Evolutionary conservation across 2,888 invertebrate genomes (phyloP), one percentile per base, ranked within the genome.

Genomic region (Leptinotarsa juncta): DNA sequence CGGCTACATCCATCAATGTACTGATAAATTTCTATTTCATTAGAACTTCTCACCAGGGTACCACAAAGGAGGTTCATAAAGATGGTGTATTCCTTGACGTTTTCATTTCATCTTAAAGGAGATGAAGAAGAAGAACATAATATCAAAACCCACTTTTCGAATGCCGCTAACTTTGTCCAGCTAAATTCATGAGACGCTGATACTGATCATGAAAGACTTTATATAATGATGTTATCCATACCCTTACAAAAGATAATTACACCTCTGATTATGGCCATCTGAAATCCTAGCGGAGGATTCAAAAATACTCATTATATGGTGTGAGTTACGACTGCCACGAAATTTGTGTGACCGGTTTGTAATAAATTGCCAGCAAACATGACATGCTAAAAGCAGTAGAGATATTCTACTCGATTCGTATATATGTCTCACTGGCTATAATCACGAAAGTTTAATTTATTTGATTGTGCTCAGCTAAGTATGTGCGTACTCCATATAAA

Each of bases 331-430:
- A 75, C 75, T 69, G 72, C 69, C 62, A 68, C 71, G 67, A 53
- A 42, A 42, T 69, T 60, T 72, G 69, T 75, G 51, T 69, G 26
- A 57, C 69, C 69, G 48, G 57, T 69, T 42, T 23, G 83, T 82
- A 84, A 86, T 86, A 86, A 85, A 86, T 86, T 83, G 82, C 81
- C 79, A 81, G 75, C 80, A 81, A 82, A 86, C 84, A 85, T 84
- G 85, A 84, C 85, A 84, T 82, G 84, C 84, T 85, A 85, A 85
- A 85, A 86, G 85, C 85, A 81, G 76, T 76, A 78, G 77, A 84
- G 83, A 83, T 83, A 83, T 82, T 82, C 80, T 74, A 79, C 71
- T 18, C 62, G 62, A 62, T 62, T 42, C 80, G 82, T 81, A 83
- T 83, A 83, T 82, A 78, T 78, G 76, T 76, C 78, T 77, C 78